These are phyloP conservation scores for Eptesicus fuscus DNA, from an alignment of 2,113 vertebrate species.

Conservation along the genomic window DNA sequence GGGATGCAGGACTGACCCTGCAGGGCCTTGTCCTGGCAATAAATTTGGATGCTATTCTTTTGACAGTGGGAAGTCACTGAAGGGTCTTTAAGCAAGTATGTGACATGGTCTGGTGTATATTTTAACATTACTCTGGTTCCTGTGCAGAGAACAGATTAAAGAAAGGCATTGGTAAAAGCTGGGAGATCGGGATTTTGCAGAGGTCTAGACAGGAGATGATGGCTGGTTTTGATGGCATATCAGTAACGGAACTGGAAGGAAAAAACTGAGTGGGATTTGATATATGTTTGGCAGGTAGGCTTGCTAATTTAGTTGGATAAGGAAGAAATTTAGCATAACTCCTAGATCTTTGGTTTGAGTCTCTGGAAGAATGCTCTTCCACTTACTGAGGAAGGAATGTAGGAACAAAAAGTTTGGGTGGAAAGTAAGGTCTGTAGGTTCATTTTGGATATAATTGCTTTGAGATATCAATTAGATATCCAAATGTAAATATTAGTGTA, in stretches of 20 bases:
- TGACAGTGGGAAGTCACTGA: neutral
- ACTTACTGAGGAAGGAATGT: conserved; percentile 11
- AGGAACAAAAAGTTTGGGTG: neutral
- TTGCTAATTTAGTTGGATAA: neutral
- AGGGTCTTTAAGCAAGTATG: neutral
- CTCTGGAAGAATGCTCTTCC: neutral
- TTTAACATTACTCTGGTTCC: neutral
- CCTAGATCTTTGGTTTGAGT: neutral
- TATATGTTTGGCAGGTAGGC: neutral
- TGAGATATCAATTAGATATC: neutral
- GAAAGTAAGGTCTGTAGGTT: neutral
- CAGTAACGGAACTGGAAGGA: neutral
- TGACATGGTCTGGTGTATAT: neutral
- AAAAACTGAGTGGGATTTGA: neutral
- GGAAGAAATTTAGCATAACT: neutral
- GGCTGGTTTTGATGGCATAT: neutral
- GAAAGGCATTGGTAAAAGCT: neutral
- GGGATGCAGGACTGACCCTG: neutral
- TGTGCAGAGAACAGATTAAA: neutral
- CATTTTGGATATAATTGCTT: neutral
- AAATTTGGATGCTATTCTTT: neutral
- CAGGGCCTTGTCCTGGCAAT: neutral
- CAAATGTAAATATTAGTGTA: neutral
- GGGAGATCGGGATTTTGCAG: neutral
- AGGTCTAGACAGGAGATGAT: neutral